Evolutionary conservation across 2,113 vertebrate genomes (phyloP).

Genomic region (Rhineura floridana): DNA sequence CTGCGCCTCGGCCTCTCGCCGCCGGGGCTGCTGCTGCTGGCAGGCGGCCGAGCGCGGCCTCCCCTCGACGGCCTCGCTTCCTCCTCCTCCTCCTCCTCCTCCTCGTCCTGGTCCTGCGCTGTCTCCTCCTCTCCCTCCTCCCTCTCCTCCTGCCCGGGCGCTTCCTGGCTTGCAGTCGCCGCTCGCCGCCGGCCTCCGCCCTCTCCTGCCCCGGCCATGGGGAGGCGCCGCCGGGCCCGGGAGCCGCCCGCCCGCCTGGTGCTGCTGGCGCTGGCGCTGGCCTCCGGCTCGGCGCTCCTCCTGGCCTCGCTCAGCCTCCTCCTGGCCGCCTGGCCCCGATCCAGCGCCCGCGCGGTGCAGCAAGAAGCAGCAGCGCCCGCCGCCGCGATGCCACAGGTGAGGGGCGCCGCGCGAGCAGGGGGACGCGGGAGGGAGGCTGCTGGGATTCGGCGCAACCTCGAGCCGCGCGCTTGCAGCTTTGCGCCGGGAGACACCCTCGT

Average conservation of each 20-base stretch:
- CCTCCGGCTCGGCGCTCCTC: slow-evolving; percentile 2
- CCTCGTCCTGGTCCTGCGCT: not conserved
- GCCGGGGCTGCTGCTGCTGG: not conserved
- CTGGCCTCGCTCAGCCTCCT: slow-evolving; percentile 31
- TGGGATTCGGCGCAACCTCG: not conserved
- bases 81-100: not conserved
- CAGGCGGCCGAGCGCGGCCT: slow-evolving; percentile 3
- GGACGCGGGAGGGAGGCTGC: not conserved
- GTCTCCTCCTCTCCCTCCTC: not conserved
- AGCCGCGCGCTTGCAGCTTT: not conserved
- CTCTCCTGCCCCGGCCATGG: slow-evolving; percentile 11
- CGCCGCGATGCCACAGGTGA: not conserved
- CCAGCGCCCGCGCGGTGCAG: not conserved
- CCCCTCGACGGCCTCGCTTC: not conserved
- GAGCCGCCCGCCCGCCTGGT: not conserved
- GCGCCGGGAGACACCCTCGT: too few species aligned
- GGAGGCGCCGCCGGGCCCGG: slow-evolving; percentile 20
- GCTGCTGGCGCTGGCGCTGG: slow-evolving; percentile 13
- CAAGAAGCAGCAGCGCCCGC: not conserved
- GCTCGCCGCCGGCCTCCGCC: not conserved
- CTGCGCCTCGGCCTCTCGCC: not conserved
- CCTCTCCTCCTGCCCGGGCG: not conserved
- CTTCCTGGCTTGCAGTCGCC: not conserved
- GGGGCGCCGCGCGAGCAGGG: not conserved
- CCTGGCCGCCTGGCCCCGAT: slow-evolving; percentile 24